phyloP scores from a whole-genome alignment of 1,140 invertebrate genomes.

The Philaenus spumarius region DNA sequence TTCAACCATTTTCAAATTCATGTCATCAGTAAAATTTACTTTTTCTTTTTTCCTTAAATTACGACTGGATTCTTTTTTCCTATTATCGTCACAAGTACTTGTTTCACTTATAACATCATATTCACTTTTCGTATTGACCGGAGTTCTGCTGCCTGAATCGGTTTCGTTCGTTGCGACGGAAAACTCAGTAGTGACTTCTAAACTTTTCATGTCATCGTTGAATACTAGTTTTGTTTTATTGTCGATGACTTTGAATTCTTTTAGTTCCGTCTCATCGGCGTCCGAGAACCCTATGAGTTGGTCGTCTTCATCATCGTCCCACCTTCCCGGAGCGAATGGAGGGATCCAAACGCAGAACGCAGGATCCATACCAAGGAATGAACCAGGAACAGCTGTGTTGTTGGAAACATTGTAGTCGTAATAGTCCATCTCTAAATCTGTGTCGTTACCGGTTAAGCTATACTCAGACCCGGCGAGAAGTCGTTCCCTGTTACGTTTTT shows the following conservation, averaged over 20 bases:
- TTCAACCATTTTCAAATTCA: conserved; percentile 22
- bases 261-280: conserved; percentile 5
- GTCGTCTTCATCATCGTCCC: conserved; percentile 19
- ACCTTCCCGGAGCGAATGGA: conserved; percentile 47
- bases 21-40: not conserved
- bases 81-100: not conserved
- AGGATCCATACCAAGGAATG: conserved; percentile 78
- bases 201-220: not conserved
- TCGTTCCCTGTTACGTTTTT: conserved; percentile 61
- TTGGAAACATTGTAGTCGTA: conserved; percentile 81
- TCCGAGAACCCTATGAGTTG: conserved; percentile 8
- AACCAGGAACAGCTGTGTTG: conserved; percentile 71
- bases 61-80: not conserved
- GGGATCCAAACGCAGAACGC: conserved; percentile 82
- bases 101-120: conserved; percentile 7
- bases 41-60: not conserved
- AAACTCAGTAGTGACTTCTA: conserved; percentile 1
- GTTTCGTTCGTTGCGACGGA: not conserved
- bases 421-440: conserved; percentile 77
- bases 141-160: conserved; percentile 5
- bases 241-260: not conserved
- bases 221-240: no score
- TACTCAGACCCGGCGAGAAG: conserved; percentile 68
- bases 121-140: conserved; percentile 18
- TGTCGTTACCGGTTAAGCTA: conserved; percentile 61